These are phyloP conservation scores for Dreissena rostriformis DNA, from an alignment of 1,140 invertebrate species.

Conservation along the genomic window DNA sequence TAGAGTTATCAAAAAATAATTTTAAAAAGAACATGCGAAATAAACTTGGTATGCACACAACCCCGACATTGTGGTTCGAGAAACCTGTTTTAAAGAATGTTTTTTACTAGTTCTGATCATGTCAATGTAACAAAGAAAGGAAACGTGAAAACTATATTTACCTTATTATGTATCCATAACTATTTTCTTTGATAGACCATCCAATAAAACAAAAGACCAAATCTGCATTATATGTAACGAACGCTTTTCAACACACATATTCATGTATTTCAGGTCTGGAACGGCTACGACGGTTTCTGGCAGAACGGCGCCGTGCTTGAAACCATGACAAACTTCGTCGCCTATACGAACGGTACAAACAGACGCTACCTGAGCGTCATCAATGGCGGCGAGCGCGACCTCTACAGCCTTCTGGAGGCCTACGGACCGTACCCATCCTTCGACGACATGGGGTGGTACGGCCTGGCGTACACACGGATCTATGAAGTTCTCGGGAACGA, in stretches of 20 bases:
- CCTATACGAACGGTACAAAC: conserved; percentile 57
- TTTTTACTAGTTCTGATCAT: background rate
- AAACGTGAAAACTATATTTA: background rate
- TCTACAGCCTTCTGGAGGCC: conserved; percentile 63
- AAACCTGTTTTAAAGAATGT: background rate
- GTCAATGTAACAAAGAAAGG: background rate
- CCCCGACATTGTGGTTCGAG: no score
- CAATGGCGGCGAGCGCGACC: conserved; percentile 27
- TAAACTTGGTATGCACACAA: no score
- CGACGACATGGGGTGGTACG: conserved; percentile 70
- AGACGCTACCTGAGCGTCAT: conserved; percentile 57
- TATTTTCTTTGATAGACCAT: no score
- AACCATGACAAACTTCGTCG: conserved; percentile 61
- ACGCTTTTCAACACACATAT: background rate
- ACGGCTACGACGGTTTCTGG: conserved; percentile 70
- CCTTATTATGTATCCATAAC: background rate
- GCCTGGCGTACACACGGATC: conserved; percentile 58
- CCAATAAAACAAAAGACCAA: no score
- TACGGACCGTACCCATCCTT: conserved; percentile 69
- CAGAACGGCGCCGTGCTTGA: conserved; percentile 67
- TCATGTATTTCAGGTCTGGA: conserved; percentile 61
- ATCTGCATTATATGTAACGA: no score
- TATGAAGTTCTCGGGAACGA: conserved; percentile 58
- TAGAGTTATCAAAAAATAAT: no score
- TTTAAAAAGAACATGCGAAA: no score